These are phyloP conservation scores for Rhinogobio ventralis DNA, from an alignment of 2,797 vertebrate species.

Conservation along the genomic window DNA sequence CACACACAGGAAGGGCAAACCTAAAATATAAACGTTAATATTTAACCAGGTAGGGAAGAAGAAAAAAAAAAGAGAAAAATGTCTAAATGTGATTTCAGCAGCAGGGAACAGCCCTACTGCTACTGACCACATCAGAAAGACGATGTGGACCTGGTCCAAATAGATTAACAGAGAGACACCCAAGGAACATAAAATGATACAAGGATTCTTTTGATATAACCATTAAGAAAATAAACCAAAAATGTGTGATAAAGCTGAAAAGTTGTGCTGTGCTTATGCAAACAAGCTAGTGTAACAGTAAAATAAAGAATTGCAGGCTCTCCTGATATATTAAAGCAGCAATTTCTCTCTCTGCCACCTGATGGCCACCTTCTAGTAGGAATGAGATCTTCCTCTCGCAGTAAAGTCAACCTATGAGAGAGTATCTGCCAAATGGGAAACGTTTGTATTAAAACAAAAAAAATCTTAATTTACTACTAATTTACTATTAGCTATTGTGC, in stretches of 20 bases:
- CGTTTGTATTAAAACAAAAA: background rate
- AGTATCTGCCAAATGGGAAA: background rate
- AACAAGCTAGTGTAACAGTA: background rate
- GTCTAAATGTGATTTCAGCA: constrained; percentile 3
- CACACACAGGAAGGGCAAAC: constrained; percentile 11
- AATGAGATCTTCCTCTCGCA: constrained; percentile 52
- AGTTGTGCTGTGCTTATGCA: background rate
- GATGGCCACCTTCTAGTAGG: constrained; percentile 83
- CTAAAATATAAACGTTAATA: constrained; percentile 37
- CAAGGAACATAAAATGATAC: background rate
- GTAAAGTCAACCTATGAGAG: background rate
- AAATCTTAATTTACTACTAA: background rate
- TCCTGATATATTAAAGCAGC: constrained; percentile 59
- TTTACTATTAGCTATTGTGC: background rate
- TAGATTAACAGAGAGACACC: constrained; percentile 17
- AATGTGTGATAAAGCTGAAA: background rate
- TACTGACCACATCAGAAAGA: constrained; percentile 15
- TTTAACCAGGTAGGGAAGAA: background rate
- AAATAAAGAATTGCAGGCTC: background rate
- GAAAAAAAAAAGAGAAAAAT: background rate
- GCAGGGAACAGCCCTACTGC: background rate
- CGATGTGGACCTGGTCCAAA: background rate
- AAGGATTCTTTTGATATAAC: constrained; percentile 3
- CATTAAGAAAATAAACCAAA: background rate
- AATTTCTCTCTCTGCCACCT: constrained; percentile 83